Evolutionary conservation across 1,140 invertebrate species (phyloP).

Genomic region (Heliconius hermathena): DNA sequence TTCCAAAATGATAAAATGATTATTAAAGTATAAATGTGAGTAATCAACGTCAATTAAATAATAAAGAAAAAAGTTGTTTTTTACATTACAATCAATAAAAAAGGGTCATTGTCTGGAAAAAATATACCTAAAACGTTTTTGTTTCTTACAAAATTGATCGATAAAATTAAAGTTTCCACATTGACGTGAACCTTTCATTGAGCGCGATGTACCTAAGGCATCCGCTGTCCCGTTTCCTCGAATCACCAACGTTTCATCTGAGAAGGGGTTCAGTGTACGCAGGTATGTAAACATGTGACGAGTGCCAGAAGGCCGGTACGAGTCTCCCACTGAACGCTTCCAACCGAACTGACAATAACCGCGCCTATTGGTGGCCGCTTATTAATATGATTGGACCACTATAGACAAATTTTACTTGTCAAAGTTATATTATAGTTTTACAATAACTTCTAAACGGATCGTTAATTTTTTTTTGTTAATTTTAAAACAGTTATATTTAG

Average conservation of each 20-base stretch:
- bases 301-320: slow-evolving; percentile 45
- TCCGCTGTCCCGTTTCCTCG: slow-evolving; percentile 59
- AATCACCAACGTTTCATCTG: slow-evolving; percentile 62
- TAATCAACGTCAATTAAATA: too few species aligned
- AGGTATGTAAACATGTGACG: slow-evolving; percentile 42
- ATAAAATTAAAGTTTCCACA: not conserved
- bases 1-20: too few species aligned
- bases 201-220: slow-evolving; percentile 35
- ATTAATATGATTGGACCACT: not conserved
- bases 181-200: slow-evolving; percentile 7
- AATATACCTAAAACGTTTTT: not conserved
- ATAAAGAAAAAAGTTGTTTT: too few species aligned
- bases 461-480: not conserved
- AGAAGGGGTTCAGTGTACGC: slow-evolving; percentile 62
- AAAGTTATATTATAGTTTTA: not conserved
- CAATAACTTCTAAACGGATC: not conserved
- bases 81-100: too few species aligned
- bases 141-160: not conserved
- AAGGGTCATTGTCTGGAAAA: not conserved
- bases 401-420: not conserved
- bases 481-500: not conserved
- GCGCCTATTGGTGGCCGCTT: not conserved
- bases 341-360: slow-evolving; percentile 15
- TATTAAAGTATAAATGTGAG: too few species aligned
- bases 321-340: slow-evolving; percentile 34